Evolutionary conservation across 2,888 invertebrate genomes (phyloP), one percentile per base, ranked within the genome.

Genomic region (Lycia hirtaria): DNA sequence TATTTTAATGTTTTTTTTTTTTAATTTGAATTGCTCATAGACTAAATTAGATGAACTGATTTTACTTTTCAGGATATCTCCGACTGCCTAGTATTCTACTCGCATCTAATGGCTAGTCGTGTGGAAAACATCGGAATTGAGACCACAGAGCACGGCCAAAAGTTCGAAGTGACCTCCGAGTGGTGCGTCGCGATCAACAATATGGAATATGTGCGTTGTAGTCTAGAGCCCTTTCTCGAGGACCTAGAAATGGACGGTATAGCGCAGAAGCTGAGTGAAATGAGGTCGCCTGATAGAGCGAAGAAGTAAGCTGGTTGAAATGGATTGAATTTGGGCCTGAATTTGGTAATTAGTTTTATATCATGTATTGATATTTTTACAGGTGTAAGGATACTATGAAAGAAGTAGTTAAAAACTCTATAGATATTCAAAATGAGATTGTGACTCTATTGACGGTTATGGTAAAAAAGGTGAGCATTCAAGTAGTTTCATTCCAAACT

Each of bases 181-280:
- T 96, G 99, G 95, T 99, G 99, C 76, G 94, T 98, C 24, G 98
- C 98, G 3, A 97, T 99, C 62, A 99, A 99, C 88, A 99, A 99
- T 77, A 98, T 99, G 67, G 98, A 98, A 81, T 98, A 98, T 80
- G 98, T 99, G 19, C 93, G 97, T 2, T 96, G 97, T 78, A 96
- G 97, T 15, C 93, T 99, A 66, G 94, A 94, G 56, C 96, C 97
- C 0, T 96, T 99, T 75, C 96, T 97, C 0, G 94, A 94, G 50
- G 97, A 98, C 78, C 88, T 99, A 22, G 97, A 96, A 10, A 95
- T 96, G 83, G 95, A 96, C 45, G 93, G 94, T 7, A 95, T 97
- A 32, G 93, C 97, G 40, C 93, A 94, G 62, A 93, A 93, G 68
- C 88, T 98, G 67, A 94, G 95, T 7, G 96, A 97, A 67, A 93